These are phyloP conservation scores for Botia kubotai DNA, from an alignment of 2,797 vertebrate species.

Conservation along the genomic window DNA sequence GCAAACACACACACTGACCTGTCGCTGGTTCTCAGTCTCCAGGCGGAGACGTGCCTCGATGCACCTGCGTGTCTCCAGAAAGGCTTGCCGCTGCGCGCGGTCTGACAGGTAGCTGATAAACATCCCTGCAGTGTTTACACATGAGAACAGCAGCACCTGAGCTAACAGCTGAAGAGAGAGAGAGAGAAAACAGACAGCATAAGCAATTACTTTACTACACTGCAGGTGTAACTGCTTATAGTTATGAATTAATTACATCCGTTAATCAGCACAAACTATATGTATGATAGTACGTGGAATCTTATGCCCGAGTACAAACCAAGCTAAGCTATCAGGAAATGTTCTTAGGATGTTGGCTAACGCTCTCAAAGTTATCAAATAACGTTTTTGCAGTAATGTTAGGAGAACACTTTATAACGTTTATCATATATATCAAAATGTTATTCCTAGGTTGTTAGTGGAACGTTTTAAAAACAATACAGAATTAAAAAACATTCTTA, in stretches of 20 bases:
- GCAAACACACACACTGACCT: slow-evolving; percentile 78
- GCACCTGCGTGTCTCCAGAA: slow-evolving; percentile 95
- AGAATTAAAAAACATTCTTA: too few relatives aligned
- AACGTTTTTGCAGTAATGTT: too few relatives aligned
- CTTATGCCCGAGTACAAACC: not conserved
- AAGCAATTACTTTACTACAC: not conserved
- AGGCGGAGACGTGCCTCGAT: slow-evolving; percentile 94
- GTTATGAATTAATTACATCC: not conserved
- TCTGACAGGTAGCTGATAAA: slow-evolving; percentile 99
- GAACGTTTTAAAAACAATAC: too few relatives aligned
- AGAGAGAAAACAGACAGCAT: slow-evolving; percentile 7
- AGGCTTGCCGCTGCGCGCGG: slow-evolving; percentile 97
- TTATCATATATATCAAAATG: too few relatives aligned
- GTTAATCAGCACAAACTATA: not conserved
- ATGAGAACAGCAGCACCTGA: slow-evolving; percentile 93
- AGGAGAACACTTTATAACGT: too few relatives aligned
- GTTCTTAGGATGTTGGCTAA: too few relatives aligned
- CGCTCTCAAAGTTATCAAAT: too few relatives aligned
- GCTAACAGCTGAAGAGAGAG: slow-evolving; percentile 82
- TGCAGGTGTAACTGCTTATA: not conserved
- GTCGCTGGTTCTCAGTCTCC: slow-evolving; percentile 97
- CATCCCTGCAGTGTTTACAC: slow-evolving; percentile 97
- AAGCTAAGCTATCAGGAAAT: too few relatives aligned
- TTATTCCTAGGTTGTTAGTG: too few relatives aligned
- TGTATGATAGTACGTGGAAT: not conserved